A percentile compares a stretch with the other conserved stretches of the same genome.
phyloP scores from a whole-genome alignment of 1,140 invertebrate species.

The Artemia franciscana region DNA sequence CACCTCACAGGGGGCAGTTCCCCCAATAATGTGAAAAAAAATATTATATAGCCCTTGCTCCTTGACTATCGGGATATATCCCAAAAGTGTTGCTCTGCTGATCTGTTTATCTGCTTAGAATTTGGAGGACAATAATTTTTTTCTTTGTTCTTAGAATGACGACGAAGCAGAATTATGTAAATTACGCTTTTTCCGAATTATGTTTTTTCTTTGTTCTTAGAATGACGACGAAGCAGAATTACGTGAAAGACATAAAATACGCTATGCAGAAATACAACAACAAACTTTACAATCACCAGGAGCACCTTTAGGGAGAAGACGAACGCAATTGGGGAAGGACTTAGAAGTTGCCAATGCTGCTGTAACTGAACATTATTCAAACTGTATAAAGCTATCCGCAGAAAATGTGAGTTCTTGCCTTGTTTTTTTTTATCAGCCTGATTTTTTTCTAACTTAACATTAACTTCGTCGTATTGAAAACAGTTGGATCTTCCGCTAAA shows the following conservation, averaged over 20 bases:
- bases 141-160: conserved; percentile 14
- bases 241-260: conserved; percentile 16
- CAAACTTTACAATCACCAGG: conserved; percentile 10
- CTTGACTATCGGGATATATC: neutral
- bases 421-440: neutral
- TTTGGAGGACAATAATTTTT: neutral
- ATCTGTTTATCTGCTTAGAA: neutral
- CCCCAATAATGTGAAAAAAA: neutral
- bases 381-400: conserved; percentile 37
- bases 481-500: too few relatives aligned
- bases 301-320: conserved; percentile 10
- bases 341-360: conserved; percentile 21
- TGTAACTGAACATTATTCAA: conserved; percentile 35
- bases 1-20: too few relatives aligned
- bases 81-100: neutral
- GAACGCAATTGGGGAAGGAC: conserved; percentile 11
- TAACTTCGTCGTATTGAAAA: too few relatives aligned
- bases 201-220: conserved; percentile 3
- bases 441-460: neutral
- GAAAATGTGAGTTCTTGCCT: conserved; percentile 30
- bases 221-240: conserved; percentile 21
- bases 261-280: conserved; percentile 16
- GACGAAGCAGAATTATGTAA: conserved; percentile 20
- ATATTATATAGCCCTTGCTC: neutral
- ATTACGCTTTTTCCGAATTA: neutral